Percentiles rank a stretch among this genome's conserved stretches.
Evolutionary conservation across 2,888 invertebrate species (phyloP).

Genomic region (Euspilapteryx auroguttella): DNA sequence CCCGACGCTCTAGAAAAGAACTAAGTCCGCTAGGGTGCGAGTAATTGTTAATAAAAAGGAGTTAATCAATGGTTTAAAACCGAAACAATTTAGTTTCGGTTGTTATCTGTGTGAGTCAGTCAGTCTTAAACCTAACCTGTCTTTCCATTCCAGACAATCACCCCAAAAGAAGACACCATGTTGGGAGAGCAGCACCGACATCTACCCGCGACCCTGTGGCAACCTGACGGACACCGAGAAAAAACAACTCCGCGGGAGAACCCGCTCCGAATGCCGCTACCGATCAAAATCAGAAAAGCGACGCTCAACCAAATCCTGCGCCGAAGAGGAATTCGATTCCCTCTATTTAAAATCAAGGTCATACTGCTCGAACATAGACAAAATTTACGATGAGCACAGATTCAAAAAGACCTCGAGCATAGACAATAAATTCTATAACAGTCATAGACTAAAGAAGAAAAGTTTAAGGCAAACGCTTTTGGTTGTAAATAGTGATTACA

Average conservation of each 20-base stretch:
- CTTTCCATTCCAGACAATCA: constrained; percentile 49
- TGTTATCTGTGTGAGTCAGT: too few species aligned
- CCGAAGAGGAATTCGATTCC: constrained; percentile 73
- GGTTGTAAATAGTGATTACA: constrained; percentile 70
- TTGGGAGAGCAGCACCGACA: constrained; percentile 81
- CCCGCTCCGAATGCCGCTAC: constrained; percentile 70
- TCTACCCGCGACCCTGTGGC: constrained; percentile 79
- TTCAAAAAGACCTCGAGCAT: constrained; percentile 15
- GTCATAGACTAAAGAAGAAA: constrained; percentile 14
- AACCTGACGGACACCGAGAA: constrained; percentile 83
- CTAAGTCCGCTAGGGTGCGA: too few species aligned
- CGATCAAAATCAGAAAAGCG: constrained; percentile 35
- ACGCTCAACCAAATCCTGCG: constrained; percentile 46
- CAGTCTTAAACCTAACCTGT: too few species aligned
- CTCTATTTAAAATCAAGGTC: constrained; percentile 65
- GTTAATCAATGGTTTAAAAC: too few species aligned
- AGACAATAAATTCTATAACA: too few species aligned
- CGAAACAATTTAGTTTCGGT: too few species aligned
- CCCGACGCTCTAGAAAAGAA: too few species aligned
- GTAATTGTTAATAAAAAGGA: too few species aligned
- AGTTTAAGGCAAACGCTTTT: constrained; percentile 68
- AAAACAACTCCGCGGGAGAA: constrained; percentile 61
- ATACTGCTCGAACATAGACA: constrained; percentile 29
- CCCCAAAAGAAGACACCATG: constrained; percentile 67
- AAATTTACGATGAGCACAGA: constrained; percentile 18